phyloP scores from a whole-genome alignment of 2,113 vertebrate species.

The Holacanthus passer region DNA sequence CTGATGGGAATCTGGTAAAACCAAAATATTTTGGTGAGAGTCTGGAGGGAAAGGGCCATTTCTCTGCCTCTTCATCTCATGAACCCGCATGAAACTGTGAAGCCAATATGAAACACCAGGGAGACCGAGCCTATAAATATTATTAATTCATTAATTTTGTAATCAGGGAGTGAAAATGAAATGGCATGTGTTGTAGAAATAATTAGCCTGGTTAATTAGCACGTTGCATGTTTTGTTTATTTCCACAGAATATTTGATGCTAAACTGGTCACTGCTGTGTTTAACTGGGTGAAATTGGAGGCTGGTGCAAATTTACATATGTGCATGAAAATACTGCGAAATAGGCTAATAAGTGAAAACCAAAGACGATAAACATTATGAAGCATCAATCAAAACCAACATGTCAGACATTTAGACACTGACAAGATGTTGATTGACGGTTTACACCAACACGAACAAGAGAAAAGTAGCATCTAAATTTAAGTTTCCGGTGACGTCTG shows the following conservation, averaged over 20 bases:
- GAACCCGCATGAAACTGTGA: neutral
- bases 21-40: slow-evolving; percentile 11
- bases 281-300: neutral
- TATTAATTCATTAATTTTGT: neutral
- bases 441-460: neutral
- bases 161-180: slow-evolving; percentile 5
- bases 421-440: neutral
- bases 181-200: neutral
- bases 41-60: slow-evolving; percentile 21
- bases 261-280: slow-evolving; percentile 1
- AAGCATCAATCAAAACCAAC: neutral
- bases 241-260: neutral
- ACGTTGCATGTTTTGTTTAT: neutral
- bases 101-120: slow-evolving; percentile 1
- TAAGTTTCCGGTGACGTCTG: neutral
- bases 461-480: neutral
- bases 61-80: slow-evolving; percentile 31
- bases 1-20: slow-evolving; percentile 35
- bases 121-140: slow-evolving; percentile 3
- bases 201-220: neutral
- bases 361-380: neutral
- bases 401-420: neutral
- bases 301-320: neutral
- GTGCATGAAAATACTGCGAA: neutral
- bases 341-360: neutral